Conservation (phyloP, 2,888 invertebrate genomes). For the Ormyrus thymus region DNA sequence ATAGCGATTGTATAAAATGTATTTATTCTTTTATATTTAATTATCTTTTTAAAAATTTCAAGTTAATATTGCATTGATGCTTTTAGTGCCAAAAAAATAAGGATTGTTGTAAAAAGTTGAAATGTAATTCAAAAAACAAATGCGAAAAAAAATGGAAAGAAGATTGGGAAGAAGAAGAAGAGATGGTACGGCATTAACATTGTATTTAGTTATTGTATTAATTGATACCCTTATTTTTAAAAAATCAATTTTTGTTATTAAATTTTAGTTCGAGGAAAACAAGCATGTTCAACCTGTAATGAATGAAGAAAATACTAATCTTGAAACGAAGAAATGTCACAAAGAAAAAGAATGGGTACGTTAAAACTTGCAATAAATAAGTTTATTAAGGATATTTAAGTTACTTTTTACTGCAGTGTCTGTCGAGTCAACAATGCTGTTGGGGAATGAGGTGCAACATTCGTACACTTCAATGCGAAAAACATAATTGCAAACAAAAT, state of each 20-base stretch:
- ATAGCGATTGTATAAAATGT: too few species aligned
- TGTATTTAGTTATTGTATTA: too few species aligned
- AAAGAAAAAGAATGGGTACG: conserved; percentile 22
- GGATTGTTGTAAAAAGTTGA: conserved; percentile 23
- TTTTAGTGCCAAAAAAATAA: conserved; percentile 19
- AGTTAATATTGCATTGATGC: not conserved
- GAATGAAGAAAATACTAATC: not conserved
- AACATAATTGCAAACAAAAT: conserved; percentile 12
- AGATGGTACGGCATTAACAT: too few species aligned
- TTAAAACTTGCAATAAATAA: not conserved
- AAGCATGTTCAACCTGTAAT: conserved; percentile 10
- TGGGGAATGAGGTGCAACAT: conserved; percentile 27
- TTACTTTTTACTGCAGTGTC: not conserved
- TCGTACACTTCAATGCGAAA: conserved; percentile 2
- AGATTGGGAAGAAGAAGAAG: not conserved
- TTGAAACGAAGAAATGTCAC: conserved; percentile 12
- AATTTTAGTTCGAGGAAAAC: not conserved
- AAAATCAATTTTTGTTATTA: not conserved
- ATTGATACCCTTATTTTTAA: not conserved
- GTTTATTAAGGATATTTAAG: not conserved
- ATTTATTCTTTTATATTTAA: too few species aligned
- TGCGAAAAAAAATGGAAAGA: conserved; percentile 26
- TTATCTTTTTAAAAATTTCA: too few species aligned
- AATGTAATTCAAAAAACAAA: conserved; percentile 11
- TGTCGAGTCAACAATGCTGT: conserved; percentile 20